Base-by-base conservation (phyloP, 1,140 invertebrate genomes). In the Thaumetopoea pityocampa region DNA sequence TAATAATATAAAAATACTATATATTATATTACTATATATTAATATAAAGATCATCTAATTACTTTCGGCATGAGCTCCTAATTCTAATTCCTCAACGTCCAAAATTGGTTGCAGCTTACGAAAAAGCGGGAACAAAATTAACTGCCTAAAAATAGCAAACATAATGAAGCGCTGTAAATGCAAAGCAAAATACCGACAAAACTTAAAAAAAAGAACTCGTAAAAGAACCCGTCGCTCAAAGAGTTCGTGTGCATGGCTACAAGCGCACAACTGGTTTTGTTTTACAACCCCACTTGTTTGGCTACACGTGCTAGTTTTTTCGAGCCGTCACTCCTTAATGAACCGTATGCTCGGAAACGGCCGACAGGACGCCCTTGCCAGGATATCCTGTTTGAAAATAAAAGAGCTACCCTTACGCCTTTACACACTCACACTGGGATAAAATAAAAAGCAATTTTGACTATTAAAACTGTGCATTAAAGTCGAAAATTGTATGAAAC, bases 331-430 rank as follows among this genome's bases (percentile, higher is more conserved):
- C 55, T 54, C 57, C 34, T 38, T 67, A 74, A 71, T 64, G 66
- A 79, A 79, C 64, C 67, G 67, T 72, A 71, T 60, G 66, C 54
- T 76, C 62, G 67, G 74, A 73, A 76, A 71, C 65, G 58, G 56
- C 43, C 49, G 55, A 46, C 54, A 42, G 50, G 51, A 57, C 64
- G 56, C 64, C 55, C 63, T 57, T 44, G 61, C 46, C 69, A 79
- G 78, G 78, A 82, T 82, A 78, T 82, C 78, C 78, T 82, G 78
- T 82, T 76, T 74, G 67, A 82, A 67, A 82, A 82, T 78, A 82
- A 82, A 82, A 77, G 71, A 72, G 58, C 67, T 66, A 74, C 70
- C 72, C 77, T 43, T 63, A 67, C 76, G 77, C 76, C 72, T 73
- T 67, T 64, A 47, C 49, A 23, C n/a, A 12, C 28, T 10, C 27